Conservation (phyloP, 2,888 invertebrate genomes). For the Drosophila emarginata region DNA sequence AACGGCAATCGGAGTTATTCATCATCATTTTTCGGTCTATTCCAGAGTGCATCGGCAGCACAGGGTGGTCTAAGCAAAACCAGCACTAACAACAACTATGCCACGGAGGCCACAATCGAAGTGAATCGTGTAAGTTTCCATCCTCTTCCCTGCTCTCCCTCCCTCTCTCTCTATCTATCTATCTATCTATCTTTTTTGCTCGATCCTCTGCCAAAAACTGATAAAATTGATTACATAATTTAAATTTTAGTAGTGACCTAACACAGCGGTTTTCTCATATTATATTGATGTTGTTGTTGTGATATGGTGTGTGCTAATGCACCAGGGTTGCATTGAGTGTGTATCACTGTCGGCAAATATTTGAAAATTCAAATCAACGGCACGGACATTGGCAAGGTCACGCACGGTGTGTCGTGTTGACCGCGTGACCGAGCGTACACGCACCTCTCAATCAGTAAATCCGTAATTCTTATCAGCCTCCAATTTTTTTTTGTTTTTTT, state of each 20-base stretch:
- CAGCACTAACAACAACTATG: slow-evolving; percentile 82
- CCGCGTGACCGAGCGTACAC: slow-evolving; percentile 35
- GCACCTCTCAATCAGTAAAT: slow-evolving; percentile 14
- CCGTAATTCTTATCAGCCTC: slow-evolving; percentile 27
- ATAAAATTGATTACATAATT: slow-evolving; percentile 66
- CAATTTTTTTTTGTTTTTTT: background rate
- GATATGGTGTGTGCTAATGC: slow-evolving; percentile 36
- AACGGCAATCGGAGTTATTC: slow-evolving; percentile 65
- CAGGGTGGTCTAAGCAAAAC: slow-evolving; percentile 75
- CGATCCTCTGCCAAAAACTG: slow-evolving; percentile 13
- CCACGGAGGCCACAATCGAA: slow-evolving; percentile 82
- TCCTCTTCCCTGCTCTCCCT: background rate
- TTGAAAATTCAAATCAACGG: slow-evolving; percentile 30
- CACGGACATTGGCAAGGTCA: slow-evolving; percentile 17
- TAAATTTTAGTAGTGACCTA: slow-evolving; percentile 27
- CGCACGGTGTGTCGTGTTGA: slow-evolving; percentile 34
- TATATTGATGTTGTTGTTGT: slow-evolving; percentile 12
- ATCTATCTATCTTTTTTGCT: too few relatives aligned
- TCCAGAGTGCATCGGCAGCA: slow-evolving; percentile 79
- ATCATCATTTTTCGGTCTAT: slow-evolving; percentile 81
- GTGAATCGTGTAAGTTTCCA: slow-evolving; percentile 80
- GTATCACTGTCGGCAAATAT: slow-evolving; percentile 2
- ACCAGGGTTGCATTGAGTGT: slow-evolving; percentile 61
- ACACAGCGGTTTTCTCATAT: slow-evolving; percentile 22
- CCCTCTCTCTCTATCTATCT: background rate